Conservation (phyloP, 2,797 vertebrate genomes). For the Smutsia temminckii region DNA sequence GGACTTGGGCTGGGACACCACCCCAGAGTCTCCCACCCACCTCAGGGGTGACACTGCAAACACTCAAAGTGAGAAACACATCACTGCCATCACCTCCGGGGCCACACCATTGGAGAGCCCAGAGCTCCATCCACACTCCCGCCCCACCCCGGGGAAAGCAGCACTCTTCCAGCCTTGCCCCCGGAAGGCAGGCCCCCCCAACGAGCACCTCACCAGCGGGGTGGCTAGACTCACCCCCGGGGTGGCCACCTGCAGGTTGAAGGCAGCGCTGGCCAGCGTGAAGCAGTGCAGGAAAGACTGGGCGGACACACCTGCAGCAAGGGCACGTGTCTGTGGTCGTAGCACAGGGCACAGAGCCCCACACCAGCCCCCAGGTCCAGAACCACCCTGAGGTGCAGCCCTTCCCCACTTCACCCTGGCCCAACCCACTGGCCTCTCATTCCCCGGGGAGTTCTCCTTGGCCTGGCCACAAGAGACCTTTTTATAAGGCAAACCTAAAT, state of each 20-base stretch:
- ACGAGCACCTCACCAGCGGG: no score
- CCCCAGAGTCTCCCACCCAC: neutral
- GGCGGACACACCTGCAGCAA: slow-evolving; percentile 91
- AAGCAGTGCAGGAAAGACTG: slow-evolving; percentile 95
- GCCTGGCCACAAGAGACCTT: neutral
- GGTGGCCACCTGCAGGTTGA: slow-evolving; percentile 96
- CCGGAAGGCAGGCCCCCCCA: neutral
- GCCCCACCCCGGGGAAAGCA: neutral
- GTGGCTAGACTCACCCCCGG: slow-evolving; percentile 90
- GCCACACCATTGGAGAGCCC: no score
- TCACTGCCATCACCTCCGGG: neutral
- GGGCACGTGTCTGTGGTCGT: accelerated
- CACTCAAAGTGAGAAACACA: neutral
- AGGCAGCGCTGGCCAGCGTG: slow-evolving; percentile 90
- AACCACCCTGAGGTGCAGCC: neutral
- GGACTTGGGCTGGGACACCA: neutral
- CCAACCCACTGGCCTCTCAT: no score
- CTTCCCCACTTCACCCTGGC: neutral
- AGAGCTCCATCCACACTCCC: no score
- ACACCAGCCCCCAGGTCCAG: neutral
- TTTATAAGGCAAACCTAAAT: neutral
- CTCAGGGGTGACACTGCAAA: neutral
- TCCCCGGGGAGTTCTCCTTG: neutral
- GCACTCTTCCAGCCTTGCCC: neutral
- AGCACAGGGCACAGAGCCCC: neutral